Percentiles rank a stretch among this genome's conserved stretches.
phyloP scores from a whole-genome alignment of 2,888 invertebrate genomes.

The Calameuta idolon region DNA sequence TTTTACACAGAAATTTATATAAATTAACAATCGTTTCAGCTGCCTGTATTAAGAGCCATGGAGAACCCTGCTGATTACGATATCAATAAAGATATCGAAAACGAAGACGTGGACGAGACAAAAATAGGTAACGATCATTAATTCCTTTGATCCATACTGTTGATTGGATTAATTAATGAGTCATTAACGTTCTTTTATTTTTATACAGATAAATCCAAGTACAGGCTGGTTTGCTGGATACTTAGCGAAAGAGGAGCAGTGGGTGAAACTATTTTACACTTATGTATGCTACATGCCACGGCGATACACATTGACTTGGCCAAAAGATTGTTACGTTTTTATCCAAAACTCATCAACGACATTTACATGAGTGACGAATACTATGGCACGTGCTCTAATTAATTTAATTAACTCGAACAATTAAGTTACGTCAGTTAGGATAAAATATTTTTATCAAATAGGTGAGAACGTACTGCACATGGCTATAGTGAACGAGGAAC shows the following conservation, averaged over 20 bases:
- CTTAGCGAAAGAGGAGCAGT: slow-evolving; percentile 93
- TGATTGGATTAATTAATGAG: neutral
- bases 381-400: slow-evolving; percentile 76
- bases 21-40: slow-evolving; percentile 63
- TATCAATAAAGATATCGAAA: slow-evolving; percentile 81
- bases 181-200: neutral
- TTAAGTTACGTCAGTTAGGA: neutral
- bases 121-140: slow-evolving; percentile 50
- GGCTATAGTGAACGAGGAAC: slow-evolving; percentile 98
- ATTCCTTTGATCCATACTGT: neutral
- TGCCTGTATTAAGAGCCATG: slow-evolving; percentile 81
- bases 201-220: slow-evolving; percentile 66
- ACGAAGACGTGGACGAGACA: slow-evolving; percentile 58
- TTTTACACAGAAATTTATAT: neutral
- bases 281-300: slow-evolving; percentile 92
- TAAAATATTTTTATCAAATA: slow-evolving; percentile 49
- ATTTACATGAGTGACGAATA: slow-evolving; percentile 97
- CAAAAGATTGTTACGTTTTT: slow-evolving; percentile 89
- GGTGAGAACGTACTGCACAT: slow-evolving; percentile 96
- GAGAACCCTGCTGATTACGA: slow-evolving; percentile 90
- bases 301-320: slow-evolving; percentile 93
- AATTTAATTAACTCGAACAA: neutral
- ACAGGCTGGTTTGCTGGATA: slow-evolving; percentile 92
- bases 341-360: slow-evolving; percentile 96
- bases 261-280: slow-evolving; percentile 93